A percentile compares a stretch with the other conserved stretches of the same genome.
These are phyloP conservation scores for Gnathonemus longibarbis DNA, from an alignment of 2,113 vertebrate genomes.

Conservation along the genomic window DNA sequence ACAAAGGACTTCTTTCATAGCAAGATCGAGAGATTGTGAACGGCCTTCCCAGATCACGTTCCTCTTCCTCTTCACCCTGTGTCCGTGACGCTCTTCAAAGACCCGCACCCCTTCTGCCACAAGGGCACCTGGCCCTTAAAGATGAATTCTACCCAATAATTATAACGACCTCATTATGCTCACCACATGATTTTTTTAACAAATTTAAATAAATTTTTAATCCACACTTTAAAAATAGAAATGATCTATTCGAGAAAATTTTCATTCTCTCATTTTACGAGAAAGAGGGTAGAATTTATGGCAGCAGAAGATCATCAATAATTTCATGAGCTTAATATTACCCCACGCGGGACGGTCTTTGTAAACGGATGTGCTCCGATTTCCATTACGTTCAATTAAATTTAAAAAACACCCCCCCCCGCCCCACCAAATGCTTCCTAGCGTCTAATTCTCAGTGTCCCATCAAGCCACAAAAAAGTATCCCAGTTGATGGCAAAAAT, in stretches of 20 bases:
- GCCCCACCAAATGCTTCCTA: neutral
- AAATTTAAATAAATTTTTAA: conserved; percentile 9
- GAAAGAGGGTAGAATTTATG: conserved; percentile 2
- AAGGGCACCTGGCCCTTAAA: neutral
- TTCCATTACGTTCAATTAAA: neutral
- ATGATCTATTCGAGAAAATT: conserved; percentile 3
- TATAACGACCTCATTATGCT: conserved; percentile 5
- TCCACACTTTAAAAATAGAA: conserved; percentile 9
- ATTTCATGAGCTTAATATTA: neutral
- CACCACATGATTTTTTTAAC: conserved; percentile 6
- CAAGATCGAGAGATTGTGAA: neutral
- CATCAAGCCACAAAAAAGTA: neutral
- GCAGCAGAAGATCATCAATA: neutral
- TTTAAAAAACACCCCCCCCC: neutral
- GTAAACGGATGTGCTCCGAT: neutral
- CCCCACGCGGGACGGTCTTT: neutral
- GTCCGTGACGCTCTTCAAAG: neutral
- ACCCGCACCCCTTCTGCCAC: neutral
- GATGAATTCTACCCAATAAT: neutral
- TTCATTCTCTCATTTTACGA: conserved; percentile 8
- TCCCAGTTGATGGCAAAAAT: neutral
- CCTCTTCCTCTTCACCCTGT: neutral
- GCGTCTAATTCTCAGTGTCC: neutral
- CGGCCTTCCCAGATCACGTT: neutral
- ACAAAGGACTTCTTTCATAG: neutral